Conservation (phyloP, 1,140 invertebrate genomes). For the Lineus longissimus region DNA sequence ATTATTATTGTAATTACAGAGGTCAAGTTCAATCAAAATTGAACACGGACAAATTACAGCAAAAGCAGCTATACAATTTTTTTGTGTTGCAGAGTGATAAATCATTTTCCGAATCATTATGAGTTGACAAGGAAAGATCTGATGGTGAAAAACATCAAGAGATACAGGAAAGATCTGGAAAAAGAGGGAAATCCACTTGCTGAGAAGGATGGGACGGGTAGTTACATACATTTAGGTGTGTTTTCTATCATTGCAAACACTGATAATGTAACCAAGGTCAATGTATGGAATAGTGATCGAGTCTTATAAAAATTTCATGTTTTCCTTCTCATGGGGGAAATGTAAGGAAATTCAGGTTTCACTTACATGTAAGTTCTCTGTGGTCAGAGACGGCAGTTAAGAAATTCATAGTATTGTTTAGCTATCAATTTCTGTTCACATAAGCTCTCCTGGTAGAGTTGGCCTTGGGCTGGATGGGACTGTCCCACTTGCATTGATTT, state of each 20-base stretch:
- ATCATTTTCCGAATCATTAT: conserved; percentile 75
- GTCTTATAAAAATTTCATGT: neutral
- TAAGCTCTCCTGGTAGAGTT: too few species aligned
- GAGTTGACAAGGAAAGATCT: conserved; percentile 91
- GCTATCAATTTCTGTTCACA: too few species aligned
- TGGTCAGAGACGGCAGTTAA: too few species aligned
- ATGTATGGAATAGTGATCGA: neutral
- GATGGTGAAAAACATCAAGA: conserved; percentile 91
- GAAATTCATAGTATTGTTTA: too few species aligned
- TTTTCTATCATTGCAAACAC: conserved; percentile 55
- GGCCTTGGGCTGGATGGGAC: too few species aligned
- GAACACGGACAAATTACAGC: too few species aligned
- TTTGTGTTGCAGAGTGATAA: conserved; percentile 59
- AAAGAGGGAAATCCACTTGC: conserved; percentile 83
- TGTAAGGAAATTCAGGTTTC: neutral
- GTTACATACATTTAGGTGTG: conserved; percentile 62
- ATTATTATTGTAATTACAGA: too few species aligned
- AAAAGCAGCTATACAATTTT: neutral
- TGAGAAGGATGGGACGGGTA: conserved; percentile 66
- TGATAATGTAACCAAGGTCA: conserved; percentile 57
- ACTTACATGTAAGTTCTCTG: too few species aligned
- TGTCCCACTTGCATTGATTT: too few species aligned
- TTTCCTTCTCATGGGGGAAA: neutral
- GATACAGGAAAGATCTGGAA: conserved; percentile 86
- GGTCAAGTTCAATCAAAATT: too few species aligned